Evolutionary conservation across 2,888 invertebrate species (phyloP).

Genomic region (Cancer borealis): DNA sequence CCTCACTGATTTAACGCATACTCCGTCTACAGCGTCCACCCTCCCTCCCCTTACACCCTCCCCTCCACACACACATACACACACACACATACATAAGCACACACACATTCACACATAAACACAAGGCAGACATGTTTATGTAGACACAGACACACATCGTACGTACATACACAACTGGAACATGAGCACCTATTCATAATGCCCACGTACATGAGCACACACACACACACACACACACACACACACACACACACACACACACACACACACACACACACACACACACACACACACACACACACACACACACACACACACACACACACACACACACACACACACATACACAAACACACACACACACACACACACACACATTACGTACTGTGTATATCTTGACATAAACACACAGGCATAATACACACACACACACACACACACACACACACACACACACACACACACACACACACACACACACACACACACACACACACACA

Average conservation of each 20-base stretch:
- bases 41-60: not conserved
- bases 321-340: not conserved
- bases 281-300: conserved; percentile 4
- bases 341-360: not conserved
- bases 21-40: not conserved
- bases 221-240: conserved; percentile 12
- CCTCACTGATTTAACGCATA: conserved; percentile 8
- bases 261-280: conserved; percentile 20
- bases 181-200: not conserved
- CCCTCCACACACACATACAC: not conserved
- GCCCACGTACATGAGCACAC: conserved; percentile 20
- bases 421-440: too few species aligned
- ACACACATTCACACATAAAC: not conserved
- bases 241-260: conserved; percentile 12
- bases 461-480: too few species aligned
- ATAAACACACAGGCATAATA: too few species aligned
- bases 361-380: conserved; percentile 11
- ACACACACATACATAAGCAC: not conserved
- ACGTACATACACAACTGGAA: conserved; percentile 20
- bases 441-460: too few species aligned
- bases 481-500: not conserved
- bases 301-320: too few species aligned
- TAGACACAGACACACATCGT: conserved; percentile 20
- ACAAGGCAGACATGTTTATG: conserved; percentile 11
- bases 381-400: not conserved